phyloP scores from a whole-genome alignment of 2,113 vertebrate species.

The Kobus ellipsiprymnus region DNA sequence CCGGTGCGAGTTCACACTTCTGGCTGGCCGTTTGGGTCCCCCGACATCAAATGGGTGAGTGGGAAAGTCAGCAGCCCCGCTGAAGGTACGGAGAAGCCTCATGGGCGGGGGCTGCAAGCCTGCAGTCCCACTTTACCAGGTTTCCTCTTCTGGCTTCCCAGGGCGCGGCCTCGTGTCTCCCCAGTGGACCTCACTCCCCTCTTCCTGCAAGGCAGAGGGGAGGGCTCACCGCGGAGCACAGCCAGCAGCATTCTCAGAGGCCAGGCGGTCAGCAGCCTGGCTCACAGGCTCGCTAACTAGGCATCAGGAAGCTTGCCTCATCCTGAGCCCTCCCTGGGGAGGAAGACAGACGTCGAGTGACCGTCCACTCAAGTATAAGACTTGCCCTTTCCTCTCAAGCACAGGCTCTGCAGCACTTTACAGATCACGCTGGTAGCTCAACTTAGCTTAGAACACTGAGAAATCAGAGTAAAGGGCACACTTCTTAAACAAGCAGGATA shows the following conservation, averaged over 20 bases:
- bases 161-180: background rate
- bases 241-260: background rate
- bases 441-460: background rate
- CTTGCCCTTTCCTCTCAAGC: background rate
- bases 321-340: background rate
- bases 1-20: background rate
- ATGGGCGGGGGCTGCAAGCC: background rate
- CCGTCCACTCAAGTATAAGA: too few relatives aligned
- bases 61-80: background rate
- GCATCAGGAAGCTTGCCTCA: background rate
- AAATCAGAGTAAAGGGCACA: rapidly evolving
- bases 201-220: background rate
- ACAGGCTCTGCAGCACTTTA: background rate
- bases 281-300: rapidly evolving
- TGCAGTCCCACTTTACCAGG: background rate
- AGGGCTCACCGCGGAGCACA: background rate
- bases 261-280: background rate
- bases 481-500: background rate
- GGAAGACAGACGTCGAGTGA: background rate
- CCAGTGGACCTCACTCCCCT: background rate
- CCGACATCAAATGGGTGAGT: background rate
- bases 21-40: background rate
- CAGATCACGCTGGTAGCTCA: background rate
- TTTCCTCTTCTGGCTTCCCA: background rate
- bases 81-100: rapidly evolving